A percentile compares a stretch with the other conserved stretches of the same genome.
These are phyloP conservation scores for Lateolabrax maculatus DNA, from an alignment of 2,797 vertebrate species.

Conservation along the genomic window DNA sequence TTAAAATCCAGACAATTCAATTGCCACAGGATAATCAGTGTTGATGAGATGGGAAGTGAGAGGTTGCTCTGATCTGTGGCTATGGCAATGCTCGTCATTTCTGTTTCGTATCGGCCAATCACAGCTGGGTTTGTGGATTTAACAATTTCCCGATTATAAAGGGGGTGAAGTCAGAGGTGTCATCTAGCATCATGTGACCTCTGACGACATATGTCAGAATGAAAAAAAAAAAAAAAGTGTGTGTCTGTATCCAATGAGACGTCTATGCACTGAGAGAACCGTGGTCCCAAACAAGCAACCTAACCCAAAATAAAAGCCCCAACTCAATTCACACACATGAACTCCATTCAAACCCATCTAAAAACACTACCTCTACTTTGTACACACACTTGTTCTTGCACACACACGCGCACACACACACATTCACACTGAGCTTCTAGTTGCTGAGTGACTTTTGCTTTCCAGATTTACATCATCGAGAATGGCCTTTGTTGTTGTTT, in stretches of 20 bases:
- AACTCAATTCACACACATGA: conserved; percentile 5
- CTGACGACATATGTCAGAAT: neutral
- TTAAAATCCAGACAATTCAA: conserved; percentile 75
- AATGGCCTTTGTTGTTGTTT: conserved; percentile 58
- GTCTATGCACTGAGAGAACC: conserved; percentile 70
- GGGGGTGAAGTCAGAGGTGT: conserved; percentile 10
- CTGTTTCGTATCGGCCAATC: conserved; percentile 2
- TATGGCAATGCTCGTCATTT: neutral
- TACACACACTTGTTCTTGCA: conserved; percentile 40
- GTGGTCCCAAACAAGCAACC: conserved; percentile 65
- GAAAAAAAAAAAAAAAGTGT: neutral
- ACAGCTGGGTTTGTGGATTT: neutral
- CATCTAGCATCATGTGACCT: conserved; percentile 15
- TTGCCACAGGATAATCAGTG: conserved; percentile 84
- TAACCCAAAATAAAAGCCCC: conserved; percentile 50
- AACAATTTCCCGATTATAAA: neutral
- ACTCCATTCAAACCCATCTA: conserved; percentile 58
- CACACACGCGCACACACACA: conserved; percentile 29
- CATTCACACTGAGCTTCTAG: conserved; percentile 32
- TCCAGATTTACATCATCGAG: conserved; percentile 27
- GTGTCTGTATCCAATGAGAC: conserved; percentile 37
- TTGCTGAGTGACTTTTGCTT: conserved; percentile 39
- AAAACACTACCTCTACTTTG: conserved; percentile 80
- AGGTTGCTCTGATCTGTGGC: conserved; percentile 16
- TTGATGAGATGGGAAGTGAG: conserved; percentile 36